Evolutionary conservation across 2,797 vertebrate species (phyloP), one percentile per base, ranked within the genome.

Genomic region (Rhinatrema bivittatum): DNA sequence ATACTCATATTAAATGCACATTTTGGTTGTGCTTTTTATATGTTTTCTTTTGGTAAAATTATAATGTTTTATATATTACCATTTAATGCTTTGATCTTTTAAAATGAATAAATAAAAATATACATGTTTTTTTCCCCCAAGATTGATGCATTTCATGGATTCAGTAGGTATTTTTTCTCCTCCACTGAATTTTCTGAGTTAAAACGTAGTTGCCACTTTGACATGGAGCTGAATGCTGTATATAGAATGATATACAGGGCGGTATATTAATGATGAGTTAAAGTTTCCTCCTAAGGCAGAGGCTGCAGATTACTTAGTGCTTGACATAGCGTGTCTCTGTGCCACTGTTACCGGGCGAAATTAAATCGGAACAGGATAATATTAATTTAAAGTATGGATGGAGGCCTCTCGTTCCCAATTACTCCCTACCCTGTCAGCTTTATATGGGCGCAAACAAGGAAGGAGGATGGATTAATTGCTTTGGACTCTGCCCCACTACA

Each of bases 381-480:
- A 83, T 86, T 93, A 93, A 91, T 93, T 91, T 93, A 90, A 92
- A 94, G 87, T 84, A 73, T 84, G 87, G 89, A 93, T 86, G 89
- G 89, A 89, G 75, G 86, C 84, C 61, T 77, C 87, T 92, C 86
- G 80, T 82, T 90, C 95, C 91, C 91, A 96, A 98, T 98, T 95
- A 95, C 80, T 84, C 84, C 85, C 85, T 82, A 88, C 87, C 86
- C 88, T 84, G 78, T 92, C 88, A 91, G 88, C 81, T 85, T 88
- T 88, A 88, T 88, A 84, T 84, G 78, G 85, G 87, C 77, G 74
- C 87, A 92, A 93, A 94, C 89, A 94, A 91, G 90, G 84, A 83
- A 88, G 82, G 84, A 91, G 92, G 87, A 86, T 86, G 89, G 87
- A 95, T 97, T 98, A 98, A 98, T 98, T 96, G 94, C 91, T 89